Conservation (phyloP, 2,797 vertebrate species). For the Harpagifer antarcticus region DNA sequence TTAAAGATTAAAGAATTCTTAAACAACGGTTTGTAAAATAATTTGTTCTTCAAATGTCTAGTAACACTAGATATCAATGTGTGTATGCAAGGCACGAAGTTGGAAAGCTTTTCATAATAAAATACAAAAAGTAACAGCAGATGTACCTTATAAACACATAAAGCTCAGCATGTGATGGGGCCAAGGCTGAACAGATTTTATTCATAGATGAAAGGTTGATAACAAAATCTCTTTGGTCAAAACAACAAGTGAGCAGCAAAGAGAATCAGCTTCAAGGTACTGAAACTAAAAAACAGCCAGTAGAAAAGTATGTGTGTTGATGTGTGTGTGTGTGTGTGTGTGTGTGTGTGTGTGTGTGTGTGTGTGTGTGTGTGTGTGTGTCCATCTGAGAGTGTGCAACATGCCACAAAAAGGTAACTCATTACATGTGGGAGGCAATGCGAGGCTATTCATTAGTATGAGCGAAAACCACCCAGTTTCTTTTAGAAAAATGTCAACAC, state of each 20-base stretch:
- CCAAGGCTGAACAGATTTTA: slow-evolving; percentile 60
- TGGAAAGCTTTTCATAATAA: slow-evolving; percentile 32
- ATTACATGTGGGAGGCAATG: slow-evolving; percentile 45
- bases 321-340: slow-evolving; percentile 8
- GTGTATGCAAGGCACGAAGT: too few relatives aligned
- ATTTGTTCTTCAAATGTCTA: too few relatives aligned
- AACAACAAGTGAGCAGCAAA: slow-evolving; percentile 42
- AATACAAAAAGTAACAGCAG: slow-evolving; percentile 17
- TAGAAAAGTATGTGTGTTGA: background rate
- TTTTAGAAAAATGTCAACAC: slow-evolving; percentile 61
- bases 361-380: slow-evolving; percentile 1
- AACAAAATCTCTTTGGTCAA: slow-evolving; percentile 76
- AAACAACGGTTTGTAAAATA: too few relatives aligned
- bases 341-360: background rate
- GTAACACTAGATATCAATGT: too few relatives aligned
- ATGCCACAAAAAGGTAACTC: slow-evolving; percentile 23
- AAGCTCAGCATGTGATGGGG: slow-evolving; percentile 34
- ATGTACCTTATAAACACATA: slow-evolving; percentile 22
- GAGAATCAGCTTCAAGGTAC: slow-evolving; percentile 51
- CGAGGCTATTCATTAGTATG: slow-evolving; percentile 58
- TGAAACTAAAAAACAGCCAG: slow-evolving; percentile 31
- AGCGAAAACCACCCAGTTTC: slow-evolving; percentile 50
- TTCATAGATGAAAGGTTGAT: slow-evolving; percentile 67
- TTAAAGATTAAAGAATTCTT: too few relatives aligned
- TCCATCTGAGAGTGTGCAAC: slow-evolving; percentile 15